These are phyloP conservation scores for Elephantulus edwardii DNA, from an alignment of 2,113 vertebrate genomes.

Conservation along the genomic window DNA sequence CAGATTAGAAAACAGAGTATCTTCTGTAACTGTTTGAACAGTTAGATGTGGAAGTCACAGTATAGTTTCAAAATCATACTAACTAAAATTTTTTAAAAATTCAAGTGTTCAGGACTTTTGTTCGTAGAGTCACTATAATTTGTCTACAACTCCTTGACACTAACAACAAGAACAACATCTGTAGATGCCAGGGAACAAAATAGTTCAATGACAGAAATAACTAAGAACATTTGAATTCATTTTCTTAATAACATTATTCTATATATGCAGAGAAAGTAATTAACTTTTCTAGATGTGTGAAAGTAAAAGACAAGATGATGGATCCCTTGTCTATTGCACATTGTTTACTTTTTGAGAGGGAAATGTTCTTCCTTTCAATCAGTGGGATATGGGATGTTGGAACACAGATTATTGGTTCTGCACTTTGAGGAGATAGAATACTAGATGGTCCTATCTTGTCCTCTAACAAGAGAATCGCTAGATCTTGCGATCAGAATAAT, in stretches of 20 bases:
- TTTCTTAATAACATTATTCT: neutral
- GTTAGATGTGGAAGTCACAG: neutral
- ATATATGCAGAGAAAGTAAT: neutral
- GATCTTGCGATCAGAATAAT: neutral
- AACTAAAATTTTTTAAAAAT: neutral
- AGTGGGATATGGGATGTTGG: neutral
- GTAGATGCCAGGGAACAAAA: neutral
- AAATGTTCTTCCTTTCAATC: slow-evolving; percentile 9
- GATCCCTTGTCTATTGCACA: neutral
- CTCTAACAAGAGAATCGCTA: rapidly evolving
- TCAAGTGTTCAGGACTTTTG: no score
- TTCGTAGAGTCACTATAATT: no score
- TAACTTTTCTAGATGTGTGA: neutral
- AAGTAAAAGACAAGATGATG: neutral
- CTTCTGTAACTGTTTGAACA: neutral
- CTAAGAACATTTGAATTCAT: neutral
- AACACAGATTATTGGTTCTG: neutral
- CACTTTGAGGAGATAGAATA: neutral
- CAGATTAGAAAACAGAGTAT: neutral
- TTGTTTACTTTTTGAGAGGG: neutral
- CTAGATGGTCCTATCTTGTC: neutral
- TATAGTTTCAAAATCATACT: neutral
- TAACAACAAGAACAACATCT: no score
- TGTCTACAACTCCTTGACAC: no score
- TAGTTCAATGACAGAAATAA: neutral